A percentile compares a stretch with the other conserved stretches of the same genome.
Conservation (phyloP, 2,888 invertebrate genomes). For the Vesta saturnalis region DNA sequence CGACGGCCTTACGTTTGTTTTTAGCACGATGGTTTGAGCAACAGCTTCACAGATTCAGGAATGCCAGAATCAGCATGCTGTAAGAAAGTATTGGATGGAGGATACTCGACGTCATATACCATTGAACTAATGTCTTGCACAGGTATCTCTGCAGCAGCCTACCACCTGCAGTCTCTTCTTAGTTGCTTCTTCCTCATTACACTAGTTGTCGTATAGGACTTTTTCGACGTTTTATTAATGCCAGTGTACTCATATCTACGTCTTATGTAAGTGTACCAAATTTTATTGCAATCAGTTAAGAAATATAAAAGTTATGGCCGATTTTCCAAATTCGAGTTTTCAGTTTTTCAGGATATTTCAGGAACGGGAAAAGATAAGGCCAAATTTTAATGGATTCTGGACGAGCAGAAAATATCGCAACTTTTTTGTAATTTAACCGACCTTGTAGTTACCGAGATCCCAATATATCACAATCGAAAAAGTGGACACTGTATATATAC, state of each 20-base stretch:
- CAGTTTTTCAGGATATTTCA: too few species aligned
- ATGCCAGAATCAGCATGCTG: background rate
- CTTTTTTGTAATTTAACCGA: background rate
- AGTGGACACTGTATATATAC: background rate
- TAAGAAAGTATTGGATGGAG: conserved; percentile 2
- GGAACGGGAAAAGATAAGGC: too few species aligned
- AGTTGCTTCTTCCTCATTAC: background rate
- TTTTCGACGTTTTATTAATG: background rate
- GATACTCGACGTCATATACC: background rate
- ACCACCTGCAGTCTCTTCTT: conserved; percentile 5
- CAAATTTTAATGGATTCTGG: too few species aligned
- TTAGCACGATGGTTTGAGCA: conserved; percentile 9
- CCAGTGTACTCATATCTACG: background rate
- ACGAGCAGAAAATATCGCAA: too few species aligned
- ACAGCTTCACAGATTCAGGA: background rate
- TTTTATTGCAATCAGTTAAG: background rate
- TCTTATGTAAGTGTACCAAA: background rate
- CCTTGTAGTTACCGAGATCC: background rate
- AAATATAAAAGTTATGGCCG: too few species aligned
- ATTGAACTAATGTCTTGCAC: background rate
- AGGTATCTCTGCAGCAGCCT: conserved; percentile 9
- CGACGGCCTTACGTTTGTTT: background rate
- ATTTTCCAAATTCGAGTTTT: too few species aligned
- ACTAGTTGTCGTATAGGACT: conserved; percentile 15
- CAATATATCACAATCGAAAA: too few species aligned